phyloP scores from a whole-genome alignment of 1,140 invertebrate genomes.

The Drosophila mayri region DNA sequence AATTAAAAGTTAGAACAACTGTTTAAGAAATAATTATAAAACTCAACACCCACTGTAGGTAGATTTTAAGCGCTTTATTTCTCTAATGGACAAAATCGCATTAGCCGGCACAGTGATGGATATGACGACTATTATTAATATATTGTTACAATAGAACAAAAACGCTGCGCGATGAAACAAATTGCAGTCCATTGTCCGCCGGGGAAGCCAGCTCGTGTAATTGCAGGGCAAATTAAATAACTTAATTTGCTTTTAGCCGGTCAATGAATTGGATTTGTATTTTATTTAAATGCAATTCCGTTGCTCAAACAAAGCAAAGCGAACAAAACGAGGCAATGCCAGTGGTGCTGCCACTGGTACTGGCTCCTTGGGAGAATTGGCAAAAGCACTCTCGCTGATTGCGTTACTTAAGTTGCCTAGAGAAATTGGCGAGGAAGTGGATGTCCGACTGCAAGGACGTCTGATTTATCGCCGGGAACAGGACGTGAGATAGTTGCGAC shows the following conservation, averaged over 20 bases:
- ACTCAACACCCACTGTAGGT: background rate
- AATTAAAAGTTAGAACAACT: background rate
- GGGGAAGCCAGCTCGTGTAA: slow-evolving; percentile 23
- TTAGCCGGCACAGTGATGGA: slow-evolving; percentile 14
- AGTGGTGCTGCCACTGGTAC: background rate
- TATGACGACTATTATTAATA: slow-evolving; percentile 30
- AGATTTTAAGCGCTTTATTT: slow-evolving; percentile 17
- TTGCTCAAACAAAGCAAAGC: slow-evolving; percentile 22
- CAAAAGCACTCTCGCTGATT: slow-evolving; percentile 70
- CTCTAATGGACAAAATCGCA: slow-evolving; percentile 31
- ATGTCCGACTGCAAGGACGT: slow-evolving; percentile 44
- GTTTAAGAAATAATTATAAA: background rate
- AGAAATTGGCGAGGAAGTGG: slow-evolving; percentile 19
- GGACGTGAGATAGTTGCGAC: slow-evolving; percentile 62
- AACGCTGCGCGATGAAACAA: slow-evolving; percentile 22
- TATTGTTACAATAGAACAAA: slow-evolving; percentile 12
- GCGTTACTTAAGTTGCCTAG: slow-evolving; percentile 65
- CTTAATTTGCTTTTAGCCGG: slow-evolving; percentile 55
- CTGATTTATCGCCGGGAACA: slow-evolving; percentile 62
- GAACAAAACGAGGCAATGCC: slow-evolving; percentile 16
- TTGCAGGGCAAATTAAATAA: slow-evolving; percentile 53
- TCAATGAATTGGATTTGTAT: slow-evolving; percentile 56
- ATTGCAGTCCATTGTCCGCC: slow-evolving; percentile 27
- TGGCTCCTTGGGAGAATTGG: slow-evolving; percentile 36
- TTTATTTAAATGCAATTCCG: slow-evolving; percentile 56